Evolutionary conservation across 2,888 invertebrate species (phyloP).

Genomic region (Synergus itoensis): DNA sequence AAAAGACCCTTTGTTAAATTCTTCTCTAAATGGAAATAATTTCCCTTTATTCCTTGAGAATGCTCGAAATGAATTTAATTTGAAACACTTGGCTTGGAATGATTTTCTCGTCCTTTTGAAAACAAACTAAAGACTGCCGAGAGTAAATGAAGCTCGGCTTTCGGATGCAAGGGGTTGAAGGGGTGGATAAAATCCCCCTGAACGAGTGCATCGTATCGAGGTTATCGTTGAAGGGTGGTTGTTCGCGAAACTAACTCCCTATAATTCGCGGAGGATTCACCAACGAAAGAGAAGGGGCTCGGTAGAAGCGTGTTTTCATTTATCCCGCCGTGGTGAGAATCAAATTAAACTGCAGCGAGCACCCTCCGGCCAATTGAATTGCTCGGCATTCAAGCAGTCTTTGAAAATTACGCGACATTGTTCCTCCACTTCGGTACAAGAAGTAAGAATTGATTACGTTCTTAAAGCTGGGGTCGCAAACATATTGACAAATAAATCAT

Average conservation of each 20-base stretch:
- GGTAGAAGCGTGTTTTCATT: constrained; percentile 34
- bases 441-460: constrained; percentile 25
- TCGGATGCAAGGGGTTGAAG: constrained; percentile 20
- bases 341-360: constrained; percentile 41
- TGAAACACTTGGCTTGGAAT: not conserved
- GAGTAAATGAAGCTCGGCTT: not conserved
- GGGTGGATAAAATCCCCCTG: too few species aligned
- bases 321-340: constrained; percentile 32
- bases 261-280: constrained; percentile 35
- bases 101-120: not conserved
- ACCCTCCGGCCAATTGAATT: constrained; percentile 39
- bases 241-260: constrained; percentile 7
- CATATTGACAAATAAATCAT: constrained; percentile 27
- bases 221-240: constrained; percentile 11
- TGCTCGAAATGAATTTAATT: not conserved
- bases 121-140: not conserved
- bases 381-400: constrained; percentile 35
- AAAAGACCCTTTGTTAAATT: too few species aligned
- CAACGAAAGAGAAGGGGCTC: constrained; percentile 2
- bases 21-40: not conserved
- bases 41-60: not conserved
- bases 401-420: constrained; percentile 42
- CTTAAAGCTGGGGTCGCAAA: constrained; percentile 9
- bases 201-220: constrained; percentile 5
- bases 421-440: not conserved